Conservation (phyloP, 2,113 vertebrate species). For the Glaucomys volans region DNA sequence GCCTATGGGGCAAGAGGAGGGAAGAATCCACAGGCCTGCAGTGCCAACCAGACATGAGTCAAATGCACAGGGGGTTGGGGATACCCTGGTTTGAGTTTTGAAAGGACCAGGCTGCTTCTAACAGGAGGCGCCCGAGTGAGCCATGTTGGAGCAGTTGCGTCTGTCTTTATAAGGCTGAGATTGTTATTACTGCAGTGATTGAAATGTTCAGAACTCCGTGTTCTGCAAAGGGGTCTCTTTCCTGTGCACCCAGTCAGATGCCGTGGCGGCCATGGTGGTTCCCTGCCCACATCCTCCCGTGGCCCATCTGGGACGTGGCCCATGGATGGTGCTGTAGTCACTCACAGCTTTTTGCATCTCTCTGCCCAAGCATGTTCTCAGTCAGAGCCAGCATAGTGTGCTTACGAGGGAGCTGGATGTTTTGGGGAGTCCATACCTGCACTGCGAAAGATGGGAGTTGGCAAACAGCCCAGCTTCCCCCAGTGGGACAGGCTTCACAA, state of each 20-base stretch:
- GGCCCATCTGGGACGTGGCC: background rate
- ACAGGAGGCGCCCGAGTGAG: too few species aligned
- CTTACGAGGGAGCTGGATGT: background rate
- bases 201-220: background rate
- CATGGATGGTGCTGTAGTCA: fast-evolving
- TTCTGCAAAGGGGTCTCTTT: background rate
- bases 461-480: background rate
- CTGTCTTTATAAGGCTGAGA: background rate
- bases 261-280: background rate
- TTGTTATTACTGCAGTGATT: background rate
- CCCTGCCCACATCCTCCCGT: background rate
- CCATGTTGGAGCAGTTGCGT: background rate
- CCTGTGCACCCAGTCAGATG: fast-evolving
- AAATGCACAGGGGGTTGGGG: background rate
- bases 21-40: background rate
- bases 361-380: background rate
- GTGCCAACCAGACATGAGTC: background rate
- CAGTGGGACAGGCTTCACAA: background rate
- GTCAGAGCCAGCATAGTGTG: background rate
- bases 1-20: background rate
- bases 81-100: background rate
- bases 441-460: background rate
- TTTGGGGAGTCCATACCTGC: too few species aligned
- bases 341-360: background rate
- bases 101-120: background rate